A percentile compares a stretch with the other conserved stretches of the same genome.
Conservation (phyloP, 2,888 invertebrate genomes). For the Calameuta pallipes region DNA sequence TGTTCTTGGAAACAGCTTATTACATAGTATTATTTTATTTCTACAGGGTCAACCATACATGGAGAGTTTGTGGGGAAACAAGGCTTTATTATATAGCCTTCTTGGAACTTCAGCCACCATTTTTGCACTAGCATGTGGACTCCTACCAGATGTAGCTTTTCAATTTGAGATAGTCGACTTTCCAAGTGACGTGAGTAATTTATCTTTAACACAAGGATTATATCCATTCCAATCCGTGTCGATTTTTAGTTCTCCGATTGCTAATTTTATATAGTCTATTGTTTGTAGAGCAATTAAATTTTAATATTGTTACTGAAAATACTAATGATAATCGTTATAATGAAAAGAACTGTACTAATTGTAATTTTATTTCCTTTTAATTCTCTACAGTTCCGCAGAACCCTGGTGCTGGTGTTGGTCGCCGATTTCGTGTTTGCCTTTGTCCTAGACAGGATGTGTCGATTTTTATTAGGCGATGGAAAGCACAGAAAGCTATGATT, state of each 20-base stretch:
- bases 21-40: conserved; percentile 25
- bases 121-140: conserved; percentile 84
- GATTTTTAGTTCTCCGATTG: neutral
- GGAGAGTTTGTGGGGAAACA: conserved; percentile 95
- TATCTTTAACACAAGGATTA: conserved; percentile 5
- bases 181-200: conserved; percentile 83
- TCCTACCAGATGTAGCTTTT: conserved; percentile 85
- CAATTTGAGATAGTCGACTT: conserved; percentile 97
- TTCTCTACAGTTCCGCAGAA: conserved; percentile 86
- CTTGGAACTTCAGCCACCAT: conserved; percentile 85
- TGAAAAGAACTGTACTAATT: too few relatives aligned
- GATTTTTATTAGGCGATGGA: conserved; percentile 89
- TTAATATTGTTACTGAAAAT: neutral
- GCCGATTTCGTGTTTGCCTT: conserved; percentile 90
- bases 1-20: conserved; percentile 2
- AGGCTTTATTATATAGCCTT: conserved; percentile 91
- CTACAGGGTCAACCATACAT: conserved; percentile 96
- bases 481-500: conserved; percentile 66
- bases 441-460: conserved; percentile 84
- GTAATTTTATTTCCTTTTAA: conserved; percentile 37
- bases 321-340: neutral
- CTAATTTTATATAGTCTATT: neutral
- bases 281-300: neutral
- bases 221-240: neutral
- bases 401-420: conserved; percentile 83